Percentiles rank a stretch among this genome's conserved stretches.
These are phyloP conservation scores for Ladona fulva DNA, from an alignment of 1,140 invertebrate species.

Conservation along the genomic window DNA sequence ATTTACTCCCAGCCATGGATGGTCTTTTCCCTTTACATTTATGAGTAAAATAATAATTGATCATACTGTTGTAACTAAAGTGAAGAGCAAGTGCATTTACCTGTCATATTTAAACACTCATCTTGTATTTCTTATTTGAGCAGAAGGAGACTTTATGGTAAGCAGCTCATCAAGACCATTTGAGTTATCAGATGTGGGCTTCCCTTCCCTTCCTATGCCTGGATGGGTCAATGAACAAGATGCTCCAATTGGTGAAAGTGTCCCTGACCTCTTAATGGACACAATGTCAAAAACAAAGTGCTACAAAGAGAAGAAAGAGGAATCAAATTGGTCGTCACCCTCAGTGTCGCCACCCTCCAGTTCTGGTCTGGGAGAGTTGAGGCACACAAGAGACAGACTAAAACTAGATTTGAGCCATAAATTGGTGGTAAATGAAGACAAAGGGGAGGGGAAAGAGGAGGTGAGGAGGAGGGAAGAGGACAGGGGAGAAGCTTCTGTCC, in stretches of 20 bases:
- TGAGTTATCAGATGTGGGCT: not conserved
- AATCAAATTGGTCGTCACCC: not conserved
- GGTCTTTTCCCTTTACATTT: too few species aligned
- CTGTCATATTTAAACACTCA: too few species aligned
- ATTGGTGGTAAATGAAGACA: not conserved
- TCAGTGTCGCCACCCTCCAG: not conserved
- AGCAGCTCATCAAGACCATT: not conserved
- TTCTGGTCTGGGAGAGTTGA: not conserved
- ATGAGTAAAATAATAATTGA: too few species aligned
- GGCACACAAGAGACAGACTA: not conserved
- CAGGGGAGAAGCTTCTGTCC: not conserved
- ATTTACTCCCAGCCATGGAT: too few species aligned
- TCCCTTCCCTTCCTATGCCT: not conserved
- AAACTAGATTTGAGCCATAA: not conserved
- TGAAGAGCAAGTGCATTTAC: too few species aligned
- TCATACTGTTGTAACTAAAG: too few species aligned
- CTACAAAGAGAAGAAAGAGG: too few species aligned
- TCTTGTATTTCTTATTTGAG: too few species aligned
- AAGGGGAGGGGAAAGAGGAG: not conserved
- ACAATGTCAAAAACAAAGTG: too few species aligned
- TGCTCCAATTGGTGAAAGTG: not conserved
- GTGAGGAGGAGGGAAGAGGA: not conserved
- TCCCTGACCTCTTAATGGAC: not conserved
- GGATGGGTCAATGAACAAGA: not conserved
- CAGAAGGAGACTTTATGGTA: not conserved